phyloP scores from a whole-genome alignment of 2,797 vertebrate genomes.

The Limosa lapponica region DNA sequence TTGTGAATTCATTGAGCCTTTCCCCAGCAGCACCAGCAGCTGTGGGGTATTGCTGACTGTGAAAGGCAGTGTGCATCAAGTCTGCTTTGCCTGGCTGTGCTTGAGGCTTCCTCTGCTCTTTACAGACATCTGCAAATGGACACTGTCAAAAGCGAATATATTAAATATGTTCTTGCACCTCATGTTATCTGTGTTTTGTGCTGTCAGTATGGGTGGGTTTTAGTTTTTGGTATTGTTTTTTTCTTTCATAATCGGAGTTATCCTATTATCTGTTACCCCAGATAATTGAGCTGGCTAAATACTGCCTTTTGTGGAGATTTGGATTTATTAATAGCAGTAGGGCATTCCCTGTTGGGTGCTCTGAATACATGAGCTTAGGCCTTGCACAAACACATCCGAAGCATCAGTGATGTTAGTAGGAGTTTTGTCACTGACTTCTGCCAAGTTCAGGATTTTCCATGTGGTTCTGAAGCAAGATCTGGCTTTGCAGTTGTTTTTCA shows the following conservation, averaged over 20 bases:
- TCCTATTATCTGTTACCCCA: not conserved
- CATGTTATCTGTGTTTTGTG: not conserved
- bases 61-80: rapidly evolving
- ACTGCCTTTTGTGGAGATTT: not conserved
- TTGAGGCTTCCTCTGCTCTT: not conserved
- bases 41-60: not conserved
- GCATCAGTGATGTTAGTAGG: not conserved
- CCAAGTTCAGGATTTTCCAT: not conserved
- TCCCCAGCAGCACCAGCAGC: not conserved
- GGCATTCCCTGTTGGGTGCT: not conserved
- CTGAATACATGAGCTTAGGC: not conserved
- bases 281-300: not conserved
- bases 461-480: not conserved
- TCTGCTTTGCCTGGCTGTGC: not conserved
- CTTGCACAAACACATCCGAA: not conserved
- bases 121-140: not conserved
- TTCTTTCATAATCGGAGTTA: not conserved
- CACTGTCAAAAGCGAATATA: not conserved
- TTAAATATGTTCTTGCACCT: not conserved
- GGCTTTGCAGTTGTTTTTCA: not conserved
- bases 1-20: not conserved
- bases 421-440: not conserved
- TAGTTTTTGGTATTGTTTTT: not conserved
- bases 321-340: not conserved
- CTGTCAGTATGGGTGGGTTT: not conserved